Evolutionary conservation across 2,888 invertebrate species (phyloP).

Genomic region (Sinohyriopsis cumingii): DNA sequence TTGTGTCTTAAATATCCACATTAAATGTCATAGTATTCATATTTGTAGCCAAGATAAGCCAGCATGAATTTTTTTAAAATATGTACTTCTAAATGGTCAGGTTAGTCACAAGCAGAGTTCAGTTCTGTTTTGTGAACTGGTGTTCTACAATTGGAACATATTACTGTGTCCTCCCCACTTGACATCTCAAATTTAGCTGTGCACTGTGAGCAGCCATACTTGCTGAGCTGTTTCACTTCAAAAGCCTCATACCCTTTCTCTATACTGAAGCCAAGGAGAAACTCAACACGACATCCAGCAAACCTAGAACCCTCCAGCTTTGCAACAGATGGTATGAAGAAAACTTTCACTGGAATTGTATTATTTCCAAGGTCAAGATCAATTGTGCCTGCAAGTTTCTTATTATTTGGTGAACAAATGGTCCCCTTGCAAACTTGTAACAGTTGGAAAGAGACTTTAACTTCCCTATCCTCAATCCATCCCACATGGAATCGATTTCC

Average conservation of each 20-base stretch:
- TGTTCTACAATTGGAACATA: conserved; percentile 14
- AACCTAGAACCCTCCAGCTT: conserved; percentile 18
- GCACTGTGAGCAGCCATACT: conserved; percentile 24
- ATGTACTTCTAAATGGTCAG: no score
- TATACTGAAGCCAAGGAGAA: conserved; percentile 27
- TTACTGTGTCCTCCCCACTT: conserved; percentile 7
- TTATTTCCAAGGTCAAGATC: conserved; percentile 27
- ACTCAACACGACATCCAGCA: conserved; percentile 26
- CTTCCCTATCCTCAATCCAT: conserved; percentile 15
- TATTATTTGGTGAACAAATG: conserved; percentile 36
- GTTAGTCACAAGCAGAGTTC: no score
- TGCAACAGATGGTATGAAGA: conserved; percentile 21
- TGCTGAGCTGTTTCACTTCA: conserved; percentile 21
- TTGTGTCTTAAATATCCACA: no score
- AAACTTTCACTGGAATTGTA: conserved; percentile 13
- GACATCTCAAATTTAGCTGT: conserved; percentile 20
- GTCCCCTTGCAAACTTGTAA: conserved; percentile 35
- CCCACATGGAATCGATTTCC: conserved; percentile 26
- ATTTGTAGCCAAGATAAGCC: no score
- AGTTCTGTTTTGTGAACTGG: conserved; percentile 2
- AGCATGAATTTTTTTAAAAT: no score
- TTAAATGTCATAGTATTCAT: no score
- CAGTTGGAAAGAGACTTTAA: neutral
- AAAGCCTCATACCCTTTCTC: conserved; percentile 31
- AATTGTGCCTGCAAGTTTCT: conserved; percentile 27